These are phyloP conservation scores for Epicauta chinensis DNA, from an alignment of 1,140 invertebrate species.

Conservation along the genomic window DNA sequence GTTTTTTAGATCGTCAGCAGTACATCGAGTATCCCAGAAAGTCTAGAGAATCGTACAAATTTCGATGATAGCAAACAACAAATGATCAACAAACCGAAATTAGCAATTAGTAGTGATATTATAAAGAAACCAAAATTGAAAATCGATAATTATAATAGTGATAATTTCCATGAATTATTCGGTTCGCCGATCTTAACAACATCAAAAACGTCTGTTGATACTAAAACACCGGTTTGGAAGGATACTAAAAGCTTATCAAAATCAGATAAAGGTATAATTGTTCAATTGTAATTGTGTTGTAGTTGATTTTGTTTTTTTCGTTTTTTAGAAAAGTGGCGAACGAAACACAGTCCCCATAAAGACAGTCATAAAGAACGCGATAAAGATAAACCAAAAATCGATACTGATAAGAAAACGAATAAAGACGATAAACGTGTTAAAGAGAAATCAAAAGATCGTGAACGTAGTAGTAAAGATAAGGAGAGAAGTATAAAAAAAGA, in stretches of 20 bases:
- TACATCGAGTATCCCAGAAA: constrained; percentile 20
- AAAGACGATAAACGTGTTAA: constrained; percentile 56
- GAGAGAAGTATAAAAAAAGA: constrained; percentile 23
- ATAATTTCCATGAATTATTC: constrained; percentile 68
- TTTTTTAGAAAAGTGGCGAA: constrained; percentile 15
- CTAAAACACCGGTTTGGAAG: constrained; percentile 42
- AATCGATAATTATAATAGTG: constrained; percentile 52
- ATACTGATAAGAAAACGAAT: constrained; percentile 54
- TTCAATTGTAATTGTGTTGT: background rate
- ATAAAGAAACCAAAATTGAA: constrained; percentile 60
- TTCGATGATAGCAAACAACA: constrained; percentile 40
- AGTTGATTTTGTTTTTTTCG: background rate
- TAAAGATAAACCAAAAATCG: constrained; percentile 41
- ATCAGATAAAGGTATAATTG: constrained; percentile 56
- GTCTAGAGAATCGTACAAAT: constrained; percentile 20
- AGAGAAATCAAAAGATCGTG: constrained; percentile 56
- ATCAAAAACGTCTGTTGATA: constrained; percentile 57
- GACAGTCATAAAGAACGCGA: constrained; percentile 38
- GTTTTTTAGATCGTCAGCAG: constrained; percentile 26
- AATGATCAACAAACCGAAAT: constrained; percentile 63
- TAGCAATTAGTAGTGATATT: constrained; percentile 48
- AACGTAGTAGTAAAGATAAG: constrained; percentile 50
- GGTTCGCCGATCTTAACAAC: constrained; percentile 69
- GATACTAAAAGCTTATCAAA: constrained; percentile 35
- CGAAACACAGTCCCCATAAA: constrained; percentile 50